These are phyloP conservation scores for Sapayoa aenigma DNA, from an alignment of 2,113 vertebrate species.

Conservation along the genomic window DNA sequence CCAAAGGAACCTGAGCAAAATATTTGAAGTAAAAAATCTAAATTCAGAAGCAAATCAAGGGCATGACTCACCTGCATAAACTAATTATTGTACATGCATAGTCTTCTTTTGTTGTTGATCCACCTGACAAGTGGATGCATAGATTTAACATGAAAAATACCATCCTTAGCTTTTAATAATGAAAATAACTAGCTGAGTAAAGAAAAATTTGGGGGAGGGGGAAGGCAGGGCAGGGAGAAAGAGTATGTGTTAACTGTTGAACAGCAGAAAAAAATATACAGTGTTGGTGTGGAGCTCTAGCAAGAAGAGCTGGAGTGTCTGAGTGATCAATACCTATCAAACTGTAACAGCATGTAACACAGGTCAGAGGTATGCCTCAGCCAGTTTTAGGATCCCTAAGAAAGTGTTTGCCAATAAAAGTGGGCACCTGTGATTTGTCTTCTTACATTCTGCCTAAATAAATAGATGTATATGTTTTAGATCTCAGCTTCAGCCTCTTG, in stretches of 20 bases:
- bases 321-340: neutral
- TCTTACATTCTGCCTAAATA: neutral
- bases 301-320: neutral
- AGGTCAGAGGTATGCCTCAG: neutral
- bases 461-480: neutral
- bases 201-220: neutral
- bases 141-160: neutral
- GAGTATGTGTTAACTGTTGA: neutral
- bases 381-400: neutral
- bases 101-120: neutral
- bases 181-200: neutral
- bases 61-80: neutral
- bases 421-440: neutral
- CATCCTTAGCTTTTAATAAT: neutral
- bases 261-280: neutral
- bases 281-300: neutral
- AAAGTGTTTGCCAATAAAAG: neutral
- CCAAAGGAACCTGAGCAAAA: slow-evolving; percentile 5
- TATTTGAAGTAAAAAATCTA: slow-evolving; percentile 21
- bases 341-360: neutral
- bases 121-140: neutral
- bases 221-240: fast-evolving
- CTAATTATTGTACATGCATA: neutral
- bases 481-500: neutral
- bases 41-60: neutral